These are phyloP conservation scores for Ectemnius cavifrons DNA, from an alignment of 2,888 invertebrate genomes.

Conservation along the genomic window DNA sequence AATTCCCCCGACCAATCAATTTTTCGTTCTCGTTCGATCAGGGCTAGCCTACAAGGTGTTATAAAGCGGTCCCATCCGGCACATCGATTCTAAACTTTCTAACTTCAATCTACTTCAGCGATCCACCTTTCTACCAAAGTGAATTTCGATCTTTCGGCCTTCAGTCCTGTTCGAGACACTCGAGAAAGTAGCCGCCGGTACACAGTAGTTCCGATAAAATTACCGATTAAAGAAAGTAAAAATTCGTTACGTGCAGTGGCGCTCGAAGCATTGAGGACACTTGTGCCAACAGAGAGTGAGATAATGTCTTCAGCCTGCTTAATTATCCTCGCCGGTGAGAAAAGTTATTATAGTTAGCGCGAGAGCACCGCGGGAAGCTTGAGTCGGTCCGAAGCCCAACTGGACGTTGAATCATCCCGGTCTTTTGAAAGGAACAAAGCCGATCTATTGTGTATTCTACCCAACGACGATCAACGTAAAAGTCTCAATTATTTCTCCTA, in stretches of 20 bases:
- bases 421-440: not conserved
- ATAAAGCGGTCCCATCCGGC: conserved; percentile 7
- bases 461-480: not conserved
- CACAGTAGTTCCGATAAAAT: conserved; percentile 40
- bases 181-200: not conserved
- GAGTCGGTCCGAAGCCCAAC: not conserved
- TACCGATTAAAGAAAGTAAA: conserved; percentile 11
- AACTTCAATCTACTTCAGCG: conserved; percentile 25
- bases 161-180: too few relatives aligned
- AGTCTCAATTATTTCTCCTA: conserved; percentile 10
- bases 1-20: conserved; percentile 43
- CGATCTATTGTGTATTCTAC: not conserved
- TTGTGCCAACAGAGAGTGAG: conserved; percentile 2
- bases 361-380: not conserved
- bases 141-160: not conserved
- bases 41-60: conserved; percentile 4
- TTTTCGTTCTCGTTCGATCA: conserved; percentile 35
- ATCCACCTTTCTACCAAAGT: too few relatives aligned
- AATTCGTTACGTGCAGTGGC: too few relatives aligned
- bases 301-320: conserved; percentile 3
- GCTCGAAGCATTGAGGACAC: not conserved
- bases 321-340: conserved; percentile 6
- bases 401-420: conserved; percentile 15
- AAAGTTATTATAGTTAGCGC: conserved; percentile 3
- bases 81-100: conserved; percentile 12